Base-by-base conservation (phyloP, 2,797 vertebrate genomes). In the Artibeus jamaicensis region DNA sequence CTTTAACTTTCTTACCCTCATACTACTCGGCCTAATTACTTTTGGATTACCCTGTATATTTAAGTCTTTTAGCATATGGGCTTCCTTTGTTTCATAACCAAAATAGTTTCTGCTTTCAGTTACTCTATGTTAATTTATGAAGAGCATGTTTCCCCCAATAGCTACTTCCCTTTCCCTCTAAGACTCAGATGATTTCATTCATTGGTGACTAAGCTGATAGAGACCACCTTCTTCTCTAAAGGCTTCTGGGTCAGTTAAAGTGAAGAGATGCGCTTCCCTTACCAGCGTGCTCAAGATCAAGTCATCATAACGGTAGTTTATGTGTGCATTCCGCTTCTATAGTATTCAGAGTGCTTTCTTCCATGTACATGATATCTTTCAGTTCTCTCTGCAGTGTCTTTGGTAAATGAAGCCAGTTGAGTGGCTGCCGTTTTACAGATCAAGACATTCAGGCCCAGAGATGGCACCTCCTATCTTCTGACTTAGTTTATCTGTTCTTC, bases 51-150 rank as follows among this genome's bases (percentile, higher is more conserved):
- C 53, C 68, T 55, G 26, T 77, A 22, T 89, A 39, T 86, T 77
- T 89, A 91, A 84, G 39, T 92, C 65, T 91, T 83, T 79, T 74
- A 86, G 37, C 39, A 57, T n/a, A 32, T 81, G 65, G 16, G 9
- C n/a, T 95, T 78, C 84, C 92, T 97, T 93, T 93, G 50, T 84
- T 93, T 96, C 86, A 86, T 82, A 90, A 78, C 67, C 55, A 32
- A 97, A 92, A 74, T 84, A 68, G 50, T 92, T 89, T 46, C 71
- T 91, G 16, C 78, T 94, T 88, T 91, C 22, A 89, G 1, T 91
- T 59, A 59, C 53, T 84, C 1, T 68, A 11, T 86, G 59, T 89
- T 92, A 89, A 96, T 89, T 95, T 96, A 81, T 84, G 73, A 86
- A 71, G 57, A 94, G 12, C 15, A 1, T 55, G 4, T 89, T 95